Percentiles rank a stretch among this genome's conserved stretches.
Evolutionary conservation across 2,888 invertebrate species (phyloP).

Genomic region (Pterostichus niger): DNA sequence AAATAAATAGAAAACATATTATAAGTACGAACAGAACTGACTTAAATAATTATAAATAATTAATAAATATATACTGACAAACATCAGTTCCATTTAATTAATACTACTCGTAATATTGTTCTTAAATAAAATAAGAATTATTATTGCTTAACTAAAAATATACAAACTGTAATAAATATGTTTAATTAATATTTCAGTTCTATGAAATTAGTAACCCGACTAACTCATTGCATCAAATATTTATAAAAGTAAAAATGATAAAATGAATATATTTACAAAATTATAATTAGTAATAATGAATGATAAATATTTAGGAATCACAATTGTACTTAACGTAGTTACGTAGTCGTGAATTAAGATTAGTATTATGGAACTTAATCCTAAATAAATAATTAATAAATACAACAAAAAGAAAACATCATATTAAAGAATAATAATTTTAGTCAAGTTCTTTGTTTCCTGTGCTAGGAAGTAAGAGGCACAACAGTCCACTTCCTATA

Average conservation of each 20-base stretch:
- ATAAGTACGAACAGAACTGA: neutral
- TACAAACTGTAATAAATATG: neutral
- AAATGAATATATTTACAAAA: constrained; percentile 44
- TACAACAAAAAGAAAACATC: constrained; percentile 6
- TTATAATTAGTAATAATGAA: constrained; percentile 9
- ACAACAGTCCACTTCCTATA: constrained; percentile 84
- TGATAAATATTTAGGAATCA: constrained; percentile 25
- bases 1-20: constrained; percentile 38
- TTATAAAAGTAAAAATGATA: constrained; percentile 25
- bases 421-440: constrained; percentile 51
- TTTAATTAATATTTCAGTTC: neutral
- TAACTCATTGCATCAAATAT: constrained; percentile 4
- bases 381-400: constrained; percentile 41
- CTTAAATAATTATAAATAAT: constrained; percentile 22
- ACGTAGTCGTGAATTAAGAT: constrained; percentile 7
- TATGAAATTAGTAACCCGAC: neutral
- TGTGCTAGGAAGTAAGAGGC: constrained; percentile 87
- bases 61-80: constrained; percentile 6
- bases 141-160: neutral
- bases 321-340: constrained; percentile 21
- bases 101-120: neutral
- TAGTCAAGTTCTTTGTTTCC: constrained; percentile 86
- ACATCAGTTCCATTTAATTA: neutral
- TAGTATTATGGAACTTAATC: constrained; percentile 13
- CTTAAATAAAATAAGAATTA: neutral